Evolutionary conservation across 1,140 invertebrate genomes (phyloP).

Genomic region (Drosophila ficusphila): DNA sequence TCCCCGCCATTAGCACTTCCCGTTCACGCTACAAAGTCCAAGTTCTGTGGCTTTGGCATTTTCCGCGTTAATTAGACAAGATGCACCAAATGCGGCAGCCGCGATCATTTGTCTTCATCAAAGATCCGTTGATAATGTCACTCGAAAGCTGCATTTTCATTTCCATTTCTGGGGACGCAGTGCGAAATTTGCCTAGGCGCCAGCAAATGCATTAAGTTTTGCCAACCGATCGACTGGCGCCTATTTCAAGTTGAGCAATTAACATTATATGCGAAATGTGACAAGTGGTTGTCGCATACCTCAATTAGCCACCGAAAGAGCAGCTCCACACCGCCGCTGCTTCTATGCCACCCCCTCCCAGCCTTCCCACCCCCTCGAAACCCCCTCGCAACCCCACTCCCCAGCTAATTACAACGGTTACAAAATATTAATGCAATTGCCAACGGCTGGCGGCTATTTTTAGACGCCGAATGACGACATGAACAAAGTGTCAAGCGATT

Average conservation of each 20-base stretch:
- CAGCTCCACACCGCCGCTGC: constrained; percentile 18
- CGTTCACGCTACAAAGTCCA: constrained; percentile 56
- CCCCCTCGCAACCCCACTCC: constrained; percentile 1
- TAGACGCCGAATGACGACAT: constrained; percentile 70
- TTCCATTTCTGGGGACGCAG: constrained; percentile 9
- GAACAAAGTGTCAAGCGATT: constrained; percentile 46
- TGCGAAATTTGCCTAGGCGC: constrained; percentile 59
- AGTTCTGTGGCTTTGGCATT: constrained; percentile 53
- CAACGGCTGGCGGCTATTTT: constrained; percentile 55
- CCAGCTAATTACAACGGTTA: constrained; percentile 66
- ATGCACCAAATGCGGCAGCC: constrained; percentile 40
- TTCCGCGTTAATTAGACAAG: constrained; percentile 64
- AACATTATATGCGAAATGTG: constrained; percentile 78
- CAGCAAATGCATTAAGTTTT: constrained; percentile 72
- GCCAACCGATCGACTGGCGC: constrained; percentile 53
- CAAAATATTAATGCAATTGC: constrained; percentile 56
- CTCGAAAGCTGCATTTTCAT: constrained; percentile 42
- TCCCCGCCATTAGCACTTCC: constrained; percentile 48
- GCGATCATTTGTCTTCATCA: constrained; percentile 77
- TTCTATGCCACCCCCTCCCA: background rate
- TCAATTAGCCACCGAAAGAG: constrained; percentile 68
- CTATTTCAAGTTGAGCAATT: constrained; percentile 74
- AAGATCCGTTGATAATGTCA: constrained; percentile 73
- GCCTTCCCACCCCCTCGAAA: background rate
- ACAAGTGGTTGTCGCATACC: constrained; percentile 78